Base-by-base conservation (phyloP, 2,888 invertebrate species). In the Campoletis raptor region DNA sequence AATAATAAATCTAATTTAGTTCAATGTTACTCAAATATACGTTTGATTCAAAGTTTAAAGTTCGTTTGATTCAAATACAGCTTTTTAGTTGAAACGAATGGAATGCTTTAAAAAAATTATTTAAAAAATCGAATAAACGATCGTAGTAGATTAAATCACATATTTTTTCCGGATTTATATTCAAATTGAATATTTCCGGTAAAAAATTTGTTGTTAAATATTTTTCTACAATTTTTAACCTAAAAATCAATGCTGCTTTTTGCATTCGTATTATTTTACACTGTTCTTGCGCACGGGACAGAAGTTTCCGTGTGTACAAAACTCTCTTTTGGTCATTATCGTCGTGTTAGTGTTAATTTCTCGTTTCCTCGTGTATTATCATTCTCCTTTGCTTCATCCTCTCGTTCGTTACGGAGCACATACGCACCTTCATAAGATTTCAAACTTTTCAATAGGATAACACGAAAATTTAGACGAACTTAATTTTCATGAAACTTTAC, bases 381-480 rank as follows among this genome's bases (percentile, higher is more conserved):
- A 61, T 61, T 61, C 30, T 30, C 57, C 57, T 21, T 61, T 24
- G 30, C 57, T 61, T 61, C 57, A 61, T 15, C 30, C 61, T 30
- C 61, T 30, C 61, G 15, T 61, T 61, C 61, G 61, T 61, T 61
- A 30, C 30, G 30, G 10, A 30, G 61, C 61, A 61, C 61, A 61
- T 61, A 61, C 61, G 61, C 61, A 12, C 30, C 61, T 61, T 15
- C 30, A 61, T 61, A 61, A 61, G 61, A 61, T 61, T 61, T 15
- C 30, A 61, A 61, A 30, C 61, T 61, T 61, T 61, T 61, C 61
- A 61, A 61, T 61, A 61, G 61, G 61, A 61, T 61, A 61, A 45
- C 76, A 70, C 69, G 77, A 77, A 70, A 77, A 77, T 61, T 45
- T 48, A 30, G 74, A 48, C 61, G 70, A 70, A 61, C 30, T 61